Conservation (phyloP, 2,113 vertebrate genomes). For the Ophthalmolycus amberensis region DNA sequence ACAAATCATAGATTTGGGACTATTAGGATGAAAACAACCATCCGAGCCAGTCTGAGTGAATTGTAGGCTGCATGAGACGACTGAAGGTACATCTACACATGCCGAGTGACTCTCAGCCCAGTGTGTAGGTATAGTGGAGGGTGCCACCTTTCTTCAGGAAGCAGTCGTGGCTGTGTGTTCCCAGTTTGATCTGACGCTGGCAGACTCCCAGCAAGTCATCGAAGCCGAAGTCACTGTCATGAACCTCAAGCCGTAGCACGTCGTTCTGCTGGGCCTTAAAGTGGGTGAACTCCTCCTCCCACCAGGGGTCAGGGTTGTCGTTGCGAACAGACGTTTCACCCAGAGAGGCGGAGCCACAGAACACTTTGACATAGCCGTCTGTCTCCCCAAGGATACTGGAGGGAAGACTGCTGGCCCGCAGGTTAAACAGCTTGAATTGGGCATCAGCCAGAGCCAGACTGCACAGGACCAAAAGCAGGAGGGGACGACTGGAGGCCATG, state of each 20-base stretch:
- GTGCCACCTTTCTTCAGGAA: slow-evolving; percentile 47
- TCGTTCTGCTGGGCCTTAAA: slow-evolving; percentile 26
- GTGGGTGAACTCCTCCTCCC: slow-evolving; percentile 54
- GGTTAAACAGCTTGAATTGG: slow-evolving; percentile 46
- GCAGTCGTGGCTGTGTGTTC: slow-evolving; percentile 43
- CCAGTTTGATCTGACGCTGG: slow-evolving; percentile 33
- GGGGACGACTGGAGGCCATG: slow-evolving; percentile 34
- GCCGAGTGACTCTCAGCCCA: neutral
- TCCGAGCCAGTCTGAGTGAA: neutral
- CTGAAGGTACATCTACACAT: no score
- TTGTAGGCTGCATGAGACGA: neutral
- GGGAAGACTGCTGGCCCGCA: slow-evolving; percentile 41
- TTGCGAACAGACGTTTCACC: slow-evolving; percentile 37
- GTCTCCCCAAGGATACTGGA: slow-evolving; percentile 29
- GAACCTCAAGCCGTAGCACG: slow-evolving; percentile 50
- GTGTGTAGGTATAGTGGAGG: slow-evolving; percentile 60
- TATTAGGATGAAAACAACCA: neutral
- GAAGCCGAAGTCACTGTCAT: neutral
- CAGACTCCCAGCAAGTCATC: slow-evolving; percentile 57
- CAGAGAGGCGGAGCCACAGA: slow-evolving; percentile 6
- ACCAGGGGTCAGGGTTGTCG: slow-evolving; percentile 51
- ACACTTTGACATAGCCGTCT: slow-evolving; percentile 59
- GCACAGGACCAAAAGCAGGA: slow-evolving; percentile 36
- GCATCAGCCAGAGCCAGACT: neutral
- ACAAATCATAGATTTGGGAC: neutral